phyloP scores from a whole-genome alignment of 2,113 vertebrate species.

The Ictalurus furcatus region DNA sequence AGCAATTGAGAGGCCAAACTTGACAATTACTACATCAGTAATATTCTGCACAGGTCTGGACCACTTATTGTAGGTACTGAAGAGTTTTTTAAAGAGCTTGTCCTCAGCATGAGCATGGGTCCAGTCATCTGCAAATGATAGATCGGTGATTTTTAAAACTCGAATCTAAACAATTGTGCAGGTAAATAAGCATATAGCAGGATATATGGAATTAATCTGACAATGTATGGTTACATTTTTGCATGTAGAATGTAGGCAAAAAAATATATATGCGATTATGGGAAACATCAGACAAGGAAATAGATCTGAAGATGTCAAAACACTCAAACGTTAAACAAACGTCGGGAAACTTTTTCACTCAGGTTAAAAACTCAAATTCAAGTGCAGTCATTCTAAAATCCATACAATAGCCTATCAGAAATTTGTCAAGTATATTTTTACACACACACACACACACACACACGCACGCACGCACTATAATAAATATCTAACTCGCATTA shows the following conservation, averaged over 20 bases:
- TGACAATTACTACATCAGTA: conserved; percentile 84
- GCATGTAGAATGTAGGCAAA: not conserved
- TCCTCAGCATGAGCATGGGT: conserved; percentile 74
- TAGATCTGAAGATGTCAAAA: not conserved
- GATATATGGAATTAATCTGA: not conserved
- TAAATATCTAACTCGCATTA: conserved; percentile 18
- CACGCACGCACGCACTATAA: too few species aligned
- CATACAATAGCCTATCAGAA: not conserved
- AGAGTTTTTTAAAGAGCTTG: conserved; percentile 81
- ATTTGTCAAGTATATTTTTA: not conserved
- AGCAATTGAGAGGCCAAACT: conserved; percentile 85
- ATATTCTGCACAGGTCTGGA: conserved; percentile 81
- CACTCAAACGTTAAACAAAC: not conserved
- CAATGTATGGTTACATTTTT: not conserved
- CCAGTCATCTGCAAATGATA: conserved; percentile 59
- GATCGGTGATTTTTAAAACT: not conserved
- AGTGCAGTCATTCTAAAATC: not conserved
- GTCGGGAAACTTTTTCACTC: not conserved
- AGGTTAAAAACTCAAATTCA: not conserved
- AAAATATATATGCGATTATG: not conserved
- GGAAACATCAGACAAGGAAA: not conserved
- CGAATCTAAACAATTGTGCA: not conserved
- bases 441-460: not conserved
- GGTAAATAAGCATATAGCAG: not conserved
- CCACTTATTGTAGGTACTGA: conserved; percentile 83